Evolutionary conservation across 2,888 invertebrate species (phyloP).

Genomic region (Colostygia pectinataria): DNA sequence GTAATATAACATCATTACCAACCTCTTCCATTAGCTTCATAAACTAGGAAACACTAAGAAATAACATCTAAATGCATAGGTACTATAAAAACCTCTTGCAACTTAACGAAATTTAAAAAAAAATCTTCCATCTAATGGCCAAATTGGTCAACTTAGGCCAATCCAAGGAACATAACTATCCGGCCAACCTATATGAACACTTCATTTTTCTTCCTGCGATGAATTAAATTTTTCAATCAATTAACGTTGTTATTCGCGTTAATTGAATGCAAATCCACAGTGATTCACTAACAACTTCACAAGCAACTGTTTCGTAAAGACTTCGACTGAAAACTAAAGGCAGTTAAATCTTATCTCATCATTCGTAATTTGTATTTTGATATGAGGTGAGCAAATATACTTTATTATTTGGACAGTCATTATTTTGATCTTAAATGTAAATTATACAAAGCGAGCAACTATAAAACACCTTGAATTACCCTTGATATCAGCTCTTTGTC

Average conservation of each 20-base stretch:
- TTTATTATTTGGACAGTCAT: constrained; percentile 33
- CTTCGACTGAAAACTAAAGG: constrained; percentile 20
- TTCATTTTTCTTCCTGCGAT: not conserved
- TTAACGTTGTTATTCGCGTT: not conserved
- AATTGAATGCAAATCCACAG: not conserved
- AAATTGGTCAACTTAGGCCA: no score
- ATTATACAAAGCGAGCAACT: not conserved
- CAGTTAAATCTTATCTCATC: constrained; percentile 17
- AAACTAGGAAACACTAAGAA: not conserved
- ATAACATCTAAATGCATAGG: no score
- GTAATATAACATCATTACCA: not conserved
- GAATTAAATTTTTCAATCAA: not conserved
- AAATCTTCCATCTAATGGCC: no score
- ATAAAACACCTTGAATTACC: constrained; percentile 3
- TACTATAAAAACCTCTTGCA: no score
- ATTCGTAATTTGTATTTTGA: constrained; percentile 45
- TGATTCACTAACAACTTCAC: constrained; percentile 1
- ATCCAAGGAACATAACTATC: no score
- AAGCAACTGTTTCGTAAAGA: constrained; percentile 7
- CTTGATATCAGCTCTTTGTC: not conserved
- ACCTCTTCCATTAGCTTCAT: constrained; percentile 5
- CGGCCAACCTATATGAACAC: no score
- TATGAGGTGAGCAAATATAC: constrained; percentile 39
- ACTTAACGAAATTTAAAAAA: no score
- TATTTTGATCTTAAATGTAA: constrained; percentile 12